phyloP scores from a whole-genome alignment of 35 echinoderm and acorn worm species.

The Holothuria glaberrima region DNA sequence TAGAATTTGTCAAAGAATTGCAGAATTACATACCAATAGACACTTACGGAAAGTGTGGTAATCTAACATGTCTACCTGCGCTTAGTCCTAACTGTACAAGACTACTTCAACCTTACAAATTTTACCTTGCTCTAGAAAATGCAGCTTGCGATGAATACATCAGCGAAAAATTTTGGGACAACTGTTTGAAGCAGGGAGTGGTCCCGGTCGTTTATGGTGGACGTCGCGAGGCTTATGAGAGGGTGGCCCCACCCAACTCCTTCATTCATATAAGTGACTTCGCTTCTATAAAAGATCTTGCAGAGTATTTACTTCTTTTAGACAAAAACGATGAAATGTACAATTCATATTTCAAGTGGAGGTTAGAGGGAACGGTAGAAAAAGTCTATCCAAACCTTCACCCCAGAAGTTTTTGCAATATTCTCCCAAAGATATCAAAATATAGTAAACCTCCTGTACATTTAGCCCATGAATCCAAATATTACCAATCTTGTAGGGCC shows the following conservation, averaged over 20 bases:
- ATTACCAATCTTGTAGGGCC: constrained; percentile 67
- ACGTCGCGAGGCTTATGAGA: constrained; percentile 67
- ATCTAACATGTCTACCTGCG: constrained; percentile 73
- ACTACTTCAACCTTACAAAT: constrained; percentile 70
- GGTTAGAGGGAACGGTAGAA: constrained; percentile 54
- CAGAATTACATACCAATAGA: constrained; percentile 71
- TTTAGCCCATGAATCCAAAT: constrained; percentile 45
- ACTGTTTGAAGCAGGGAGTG: constrained; percentile 66
- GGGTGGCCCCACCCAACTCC: constrained; percentile 75
- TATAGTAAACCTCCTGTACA: constrained; percentile 56
- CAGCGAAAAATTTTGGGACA: constrained; percentile 86
- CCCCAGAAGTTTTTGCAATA: constrained; percentile 62
- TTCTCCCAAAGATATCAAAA: constrained; percentile 73
- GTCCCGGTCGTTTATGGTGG: constrained; percentile 91
- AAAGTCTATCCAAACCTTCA: constrained; percentile 71
- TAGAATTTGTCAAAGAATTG: constrained; percentile 79
- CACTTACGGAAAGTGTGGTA: constrained; percentile 85
- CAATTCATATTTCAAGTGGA: constrained; percentile 84
- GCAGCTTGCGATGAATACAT: constrained; percentile 92
- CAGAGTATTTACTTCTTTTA: constrained; percentile 71
- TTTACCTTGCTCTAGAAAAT: constrained; percentile 86
- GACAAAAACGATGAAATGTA: constrained; percentile 85
- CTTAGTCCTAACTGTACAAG: constrained; percentile 77
- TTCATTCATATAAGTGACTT: constrained; percentile 94
- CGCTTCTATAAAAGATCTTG: constrained; percentile 58